Base-by-base conservation (phyloP, 2,888 invertebrate genomes). In the Amblyjoppa fuscipennis region DNA sequence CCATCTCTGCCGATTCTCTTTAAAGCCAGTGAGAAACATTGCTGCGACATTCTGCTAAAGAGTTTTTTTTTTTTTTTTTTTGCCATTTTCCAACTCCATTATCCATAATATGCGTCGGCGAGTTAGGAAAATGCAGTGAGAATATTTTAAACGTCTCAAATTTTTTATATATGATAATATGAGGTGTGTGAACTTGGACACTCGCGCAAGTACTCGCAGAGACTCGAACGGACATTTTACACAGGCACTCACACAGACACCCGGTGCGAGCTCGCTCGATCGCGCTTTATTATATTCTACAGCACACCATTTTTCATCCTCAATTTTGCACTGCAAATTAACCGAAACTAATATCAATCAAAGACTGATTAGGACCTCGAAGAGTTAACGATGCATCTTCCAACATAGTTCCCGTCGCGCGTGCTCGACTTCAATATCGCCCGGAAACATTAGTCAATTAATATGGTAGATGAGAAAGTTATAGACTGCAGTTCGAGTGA, bases 381-480 rank as follows among this genome's bases (percentile, higher is more conserved):
- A 16, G 31, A 31, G 5, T 16, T 31, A 16, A 31, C 31, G 13
- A 61, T 31, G 61, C 5, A 61, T 16, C 31, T 61, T 2, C 28
- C 31, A 31, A 16, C 28, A 13, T 11, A 31, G 16, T 28, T 2
- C 3, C n/a, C 13, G 13, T 64, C 45, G 74, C 28, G 0, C 28
- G 28, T 11, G 25, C 11, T 7, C 41, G 45, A n/a, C 28, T 9
- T 20, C 59, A 74, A 45, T 75, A 73, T 31, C 11, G 4, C 28
- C 3, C 25, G 49, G 2, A 11, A 31, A 64, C 34, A 64, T 45
- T 20, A 64, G 31, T 31, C 3, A 9, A 49, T 13, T 49, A 49
- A 64, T n/a, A 34, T 34, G 20, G 51, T 16, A 53, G n/a, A 66
- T 51, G 53, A 66, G 5, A 75, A 75, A 66, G 31, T 66, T 66